A percentile compares a stretch with the other conserved stretches of the same genome.
phyloP scores from a whole-genome alignment of 2,113 vertebrate genomes.

The Boleophthalmus pectinirostris region DNA sequence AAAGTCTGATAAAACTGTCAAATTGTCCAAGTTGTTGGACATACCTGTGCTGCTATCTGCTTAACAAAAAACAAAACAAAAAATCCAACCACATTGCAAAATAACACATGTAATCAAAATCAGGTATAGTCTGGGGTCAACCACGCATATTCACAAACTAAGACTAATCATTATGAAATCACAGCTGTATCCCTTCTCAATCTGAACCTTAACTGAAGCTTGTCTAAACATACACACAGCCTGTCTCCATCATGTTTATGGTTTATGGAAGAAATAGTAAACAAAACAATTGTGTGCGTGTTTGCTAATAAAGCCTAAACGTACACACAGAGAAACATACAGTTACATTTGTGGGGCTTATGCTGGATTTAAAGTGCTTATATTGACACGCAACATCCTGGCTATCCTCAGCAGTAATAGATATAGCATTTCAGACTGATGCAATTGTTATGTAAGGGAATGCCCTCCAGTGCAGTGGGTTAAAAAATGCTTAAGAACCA shows the following conservation, averaged over 20 bases:
- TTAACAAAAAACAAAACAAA: background rate
- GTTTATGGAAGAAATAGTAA: conserved; percentile 21
- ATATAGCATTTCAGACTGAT: conserved; percentile 1
- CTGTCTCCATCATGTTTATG: conserved; percentile 40
- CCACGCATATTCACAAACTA: background rate
- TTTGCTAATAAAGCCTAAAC: background rate
- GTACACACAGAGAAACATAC: conserved; percentile 1
- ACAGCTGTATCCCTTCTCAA: conserved; percentile 16
- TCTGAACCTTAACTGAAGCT: background rate
- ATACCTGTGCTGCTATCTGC: background rate
- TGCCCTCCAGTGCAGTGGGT: background rate
- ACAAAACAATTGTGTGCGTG: conserved; percentile 19
- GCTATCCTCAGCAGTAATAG: background rate
- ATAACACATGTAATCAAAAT: background rate
- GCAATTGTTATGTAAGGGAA: background rate
- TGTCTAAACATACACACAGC: conserved; percentile 51
- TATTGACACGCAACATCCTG: background rate
- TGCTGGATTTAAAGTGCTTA: conserved; percentile 8
- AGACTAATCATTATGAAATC: background rate
- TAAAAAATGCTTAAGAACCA: background rate
- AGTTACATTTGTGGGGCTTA: background rate
- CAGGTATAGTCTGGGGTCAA: background rate
- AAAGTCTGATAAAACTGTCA: no score
- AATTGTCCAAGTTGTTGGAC: background rate
- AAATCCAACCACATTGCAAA: background rate